These are phyloP conservation scores for Drosophila lacicola DNA, from an alignment of 2,888 invertebrate species.

Conservation along the genomic window DNA sequence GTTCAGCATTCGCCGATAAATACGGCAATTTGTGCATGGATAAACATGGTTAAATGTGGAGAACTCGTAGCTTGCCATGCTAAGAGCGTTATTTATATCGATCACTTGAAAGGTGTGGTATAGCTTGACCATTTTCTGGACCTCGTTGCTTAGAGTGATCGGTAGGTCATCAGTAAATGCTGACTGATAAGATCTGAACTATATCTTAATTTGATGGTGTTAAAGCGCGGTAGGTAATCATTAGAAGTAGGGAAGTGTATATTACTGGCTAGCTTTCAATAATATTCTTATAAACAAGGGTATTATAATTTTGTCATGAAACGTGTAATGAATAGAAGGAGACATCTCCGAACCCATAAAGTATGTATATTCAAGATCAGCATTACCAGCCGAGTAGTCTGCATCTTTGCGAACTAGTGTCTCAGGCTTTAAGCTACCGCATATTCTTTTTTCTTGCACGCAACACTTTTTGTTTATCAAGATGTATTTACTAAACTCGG, in stretches of 20 bases:
- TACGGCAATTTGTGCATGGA: slow-evolving; percentile 1
- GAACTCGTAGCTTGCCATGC: not conserved
- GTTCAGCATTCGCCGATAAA: slow-evolving; percentile 28
- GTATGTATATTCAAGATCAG: no score
- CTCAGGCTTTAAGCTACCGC: no score
- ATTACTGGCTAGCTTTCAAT: no score
- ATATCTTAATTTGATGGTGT: slow-evolving; percentile 41
- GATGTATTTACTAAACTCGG: no score
- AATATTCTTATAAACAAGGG: no score
- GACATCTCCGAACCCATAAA: no score
- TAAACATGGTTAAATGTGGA: not conserved
- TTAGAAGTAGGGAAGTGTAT: no score
- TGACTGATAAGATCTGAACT: slow-evolving; percentile 1
- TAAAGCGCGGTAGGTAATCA: not conserved
- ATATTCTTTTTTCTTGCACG: no score
- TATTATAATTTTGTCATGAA: no score
- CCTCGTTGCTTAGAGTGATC: not conserved
- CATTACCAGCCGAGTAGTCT: no score
- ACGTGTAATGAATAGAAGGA: slow-evolving; percentile 14
- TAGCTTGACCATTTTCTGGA: not conserved
- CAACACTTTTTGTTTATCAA: no score
- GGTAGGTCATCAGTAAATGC: not conserved
- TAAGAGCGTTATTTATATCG: not conserved
- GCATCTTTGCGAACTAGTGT: no score
- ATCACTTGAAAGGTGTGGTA: not conserved